Conservation (phyloP, 2,113 vertebrate genomes). For the Saguinus midas region DNA sequence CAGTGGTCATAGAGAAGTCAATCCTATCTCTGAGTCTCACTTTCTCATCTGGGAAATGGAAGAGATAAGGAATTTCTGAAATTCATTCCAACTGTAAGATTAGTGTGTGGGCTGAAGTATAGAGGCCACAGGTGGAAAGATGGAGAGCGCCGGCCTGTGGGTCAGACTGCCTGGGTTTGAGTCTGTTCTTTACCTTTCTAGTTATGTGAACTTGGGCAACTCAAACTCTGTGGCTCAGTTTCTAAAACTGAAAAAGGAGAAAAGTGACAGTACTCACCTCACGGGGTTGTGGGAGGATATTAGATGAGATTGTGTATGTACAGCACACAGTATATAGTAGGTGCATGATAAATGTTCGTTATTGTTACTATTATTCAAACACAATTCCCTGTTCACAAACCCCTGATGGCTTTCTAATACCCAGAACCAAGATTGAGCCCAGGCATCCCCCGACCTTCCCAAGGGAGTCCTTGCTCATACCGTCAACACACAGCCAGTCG, state of each 20-base stretch:
- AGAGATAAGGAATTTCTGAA: background rate
- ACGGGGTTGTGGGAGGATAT: background rate
- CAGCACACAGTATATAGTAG: background rate
- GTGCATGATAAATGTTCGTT: background rate
- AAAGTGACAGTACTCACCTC: background rate
- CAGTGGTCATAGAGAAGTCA: background rate
- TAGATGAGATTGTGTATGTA: background rate
- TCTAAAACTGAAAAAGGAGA: background rate
- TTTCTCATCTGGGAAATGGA: background rate
- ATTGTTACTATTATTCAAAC: background rate
- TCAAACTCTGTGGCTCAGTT: background rate
- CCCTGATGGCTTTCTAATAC: background rate
- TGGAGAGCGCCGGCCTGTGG: background rate
- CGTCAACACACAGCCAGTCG: background rate
- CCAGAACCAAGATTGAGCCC: background rate
- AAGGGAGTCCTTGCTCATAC: background rate
- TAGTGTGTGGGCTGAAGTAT: background rate
- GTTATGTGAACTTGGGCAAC: background rate
- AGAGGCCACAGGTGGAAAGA: background rate
- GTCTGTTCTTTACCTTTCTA: background rate
- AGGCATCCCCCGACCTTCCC: background rate
- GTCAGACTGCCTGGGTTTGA: background rate
- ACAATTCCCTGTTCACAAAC: background rate
- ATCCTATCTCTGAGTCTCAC: background rate
- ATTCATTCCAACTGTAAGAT: background rate